These are phyloP conservation scores for Cyanoliseus patagonus DNA, from an alignment of 2,113 vertebrate species.

Conservation along the genomic window DNA sequence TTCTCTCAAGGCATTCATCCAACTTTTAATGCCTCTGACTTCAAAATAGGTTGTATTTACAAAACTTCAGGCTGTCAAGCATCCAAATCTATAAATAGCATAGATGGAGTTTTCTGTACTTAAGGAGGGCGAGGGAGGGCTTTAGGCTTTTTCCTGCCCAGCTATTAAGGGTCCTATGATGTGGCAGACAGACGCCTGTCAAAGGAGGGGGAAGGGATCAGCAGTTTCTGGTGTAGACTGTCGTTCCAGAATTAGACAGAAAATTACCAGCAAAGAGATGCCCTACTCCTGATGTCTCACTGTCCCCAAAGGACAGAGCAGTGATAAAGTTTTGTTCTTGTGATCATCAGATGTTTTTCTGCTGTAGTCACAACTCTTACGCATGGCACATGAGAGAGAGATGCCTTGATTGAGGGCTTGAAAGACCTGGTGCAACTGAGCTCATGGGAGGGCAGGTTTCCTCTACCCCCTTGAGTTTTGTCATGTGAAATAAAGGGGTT, in stretches of 20 bases:
- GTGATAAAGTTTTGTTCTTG: background rate
- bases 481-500: background rate
- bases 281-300: background rate
- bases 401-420: background rate
- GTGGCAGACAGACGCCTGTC: background rate
- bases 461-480: background rate
- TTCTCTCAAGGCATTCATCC: background rate
- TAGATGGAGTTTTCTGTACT: constrained; percentile 12
- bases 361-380: background rate
- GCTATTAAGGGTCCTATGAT: background rate
- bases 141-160: background rate
- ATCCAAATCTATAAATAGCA: background rate
- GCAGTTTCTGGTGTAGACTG: background rate
- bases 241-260: background rate
- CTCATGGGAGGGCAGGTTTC: background rate
- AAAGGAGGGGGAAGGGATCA: background rate
- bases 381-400: background rate
- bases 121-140: background rate
- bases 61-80: background rate
- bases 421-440: background rate
- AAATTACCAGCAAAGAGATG: background rate
- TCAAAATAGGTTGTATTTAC: constrained; percentile 23
- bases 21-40: background rate
- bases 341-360: background rate
- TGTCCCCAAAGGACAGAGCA: background rate